Conservation (phyloP, 2,113 vertebrate species). For the Cyrtonyx montezumae region DNA sequence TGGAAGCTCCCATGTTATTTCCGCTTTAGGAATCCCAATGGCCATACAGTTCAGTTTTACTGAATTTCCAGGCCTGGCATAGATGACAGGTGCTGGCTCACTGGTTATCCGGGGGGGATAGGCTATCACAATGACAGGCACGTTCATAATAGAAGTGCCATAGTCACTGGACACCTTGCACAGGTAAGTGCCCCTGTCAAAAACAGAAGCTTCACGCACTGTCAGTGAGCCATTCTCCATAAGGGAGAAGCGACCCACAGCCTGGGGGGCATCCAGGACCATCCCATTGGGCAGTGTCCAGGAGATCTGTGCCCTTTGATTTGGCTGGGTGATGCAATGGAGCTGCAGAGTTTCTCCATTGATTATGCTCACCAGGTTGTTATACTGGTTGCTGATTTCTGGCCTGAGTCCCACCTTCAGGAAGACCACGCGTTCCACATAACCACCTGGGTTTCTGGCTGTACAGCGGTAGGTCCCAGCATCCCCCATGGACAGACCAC, state of each 20-base stretch:
- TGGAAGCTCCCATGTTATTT: conserved; percentile 91
- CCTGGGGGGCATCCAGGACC: conserved; percentile 81
- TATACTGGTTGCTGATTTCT: conserved; percentile 79
- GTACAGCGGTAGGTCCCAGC: conserved; percentile 88
- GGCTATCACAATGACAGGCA: conserved; percentile 84
- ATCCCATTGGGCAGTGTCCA: conserved; percentile 89
- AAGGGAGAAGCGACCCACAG: conserved; percentile 81
- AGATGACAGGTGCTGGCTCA: conserved; percentile 82
- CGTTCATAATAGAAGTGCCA: conserved; percentile 77
- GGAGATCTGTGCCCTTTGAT: conserved; percentile 60
- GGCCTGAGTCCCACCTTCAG: conserved; percentile 83
- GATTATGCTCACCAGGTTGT: conserved; percentile 81
- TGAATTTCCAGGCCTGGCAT: conserved; percentile 83
- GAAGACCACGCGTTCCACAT: conserved; percentile 80
- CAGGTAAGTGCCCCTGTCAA: conserved; percentile 88
- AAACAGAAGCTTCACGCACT: conserved; percentile 83
- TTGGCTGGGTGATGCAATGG: conserved; percentile 78
- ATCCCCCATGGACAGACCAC: conserved; percentile 78
- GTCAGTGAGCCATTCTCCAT: conserved; percentile 86
- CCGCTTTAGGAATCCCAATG: conserved; percentile 84
- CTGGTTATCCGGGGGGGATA: conserved; percentile 88
- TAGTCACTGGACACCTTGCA: conserved; percentile 82
- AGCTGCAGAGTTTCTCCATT: conserved; percentile 86
- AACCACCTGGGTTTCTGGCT: conserved; percentile 79
- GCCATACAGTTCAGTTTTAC: conserved; percentile 87